Evolutionary conservation across 2,113 vertebrate species (phyloP).

Genomic region (Athene noctua): DNA sequence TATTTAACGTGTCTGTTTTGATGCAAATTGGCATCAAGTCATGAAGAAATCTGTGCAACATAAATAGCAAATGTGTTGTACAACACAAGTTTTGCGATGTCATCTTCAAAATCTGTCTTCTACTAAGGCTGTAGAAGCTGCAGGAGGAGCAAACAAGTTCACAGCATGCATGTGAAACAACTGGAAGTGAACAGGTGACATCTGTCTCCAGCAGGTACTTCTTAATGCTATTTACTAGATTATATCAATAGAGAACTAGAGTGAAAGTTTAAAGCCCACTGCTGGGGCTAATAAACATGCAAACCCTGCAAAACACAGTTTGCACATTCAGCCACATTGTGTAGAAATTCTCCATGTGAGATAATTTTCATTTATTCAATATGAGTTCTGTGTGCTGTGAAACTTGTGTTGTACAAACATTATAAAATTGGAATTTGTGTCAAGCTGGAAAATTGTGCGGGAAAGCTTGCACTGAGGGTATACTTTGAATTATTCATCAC

Average conservation of each 20-base stretch:
- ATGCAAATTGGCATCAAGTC: background rate
- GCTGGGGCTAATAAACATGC: background rate
- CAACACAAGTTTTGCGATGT: background rate
- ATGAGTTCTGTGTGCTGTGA: background rate
- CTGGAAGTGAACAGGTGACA: background rate
- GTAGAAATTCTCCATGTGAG: background rate
- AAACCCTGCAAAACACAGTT: background rate
- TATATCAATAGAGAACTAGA: background rate
- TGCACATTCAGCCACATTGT: background rate
- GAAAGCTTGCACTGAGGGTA: background rate
- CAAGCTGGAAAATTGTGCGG: constrained; percentile 16
- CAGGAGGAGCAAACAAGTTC: background rate
- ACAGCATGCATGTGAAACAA: background rate
- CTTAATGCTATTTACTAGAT: background rate
- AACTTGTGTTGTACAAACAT: constrained; percentile 27
- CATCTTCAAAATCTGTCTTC: background rate
- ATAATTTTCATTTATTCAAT: background rate
- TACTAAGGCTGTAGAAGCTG: background rate
- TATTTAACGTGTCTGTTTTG: background rate
- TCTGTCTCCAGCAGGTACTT: background rate
- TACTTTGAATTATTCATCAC: constrained; percentile 61
- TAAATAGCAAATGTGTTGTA: background rate
- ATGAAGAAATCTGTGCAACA: background rate
- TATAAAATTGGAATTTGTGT: constrained; percentile 41
- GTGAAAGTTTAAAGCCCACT: background rate